These are phyloP conservation scores for Sitobion miscanthi DNA, from an alignment of 1,140 invertebrate genomes.

Conservation along the genomic window DNA sequence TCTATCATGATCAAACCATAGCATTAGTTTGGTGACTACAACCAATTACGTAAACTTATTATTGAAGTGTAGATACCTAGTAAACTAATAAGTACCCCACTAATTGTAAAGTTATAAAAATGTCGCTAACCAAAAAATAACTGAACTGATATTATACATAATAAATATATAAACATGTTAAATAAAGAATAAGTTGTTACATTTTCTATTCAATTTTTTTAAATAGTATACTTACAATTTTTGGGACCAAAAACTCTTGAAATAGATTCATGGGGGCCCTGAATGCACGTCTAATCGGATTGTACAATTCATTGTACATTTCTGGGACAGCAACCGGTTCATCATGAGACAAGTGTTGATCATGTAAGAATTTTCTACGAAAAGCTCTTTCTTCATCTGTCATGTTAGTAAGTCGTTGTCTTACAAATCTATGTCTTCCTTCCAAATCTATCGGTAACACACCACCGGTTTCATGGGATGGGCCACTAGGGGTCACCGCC, in stretches of 20 bases:
- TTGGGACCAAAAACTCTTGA: slow-evolving; percentile 65
- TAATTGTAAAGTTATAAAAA: neutral
- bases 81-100: too few relatives aligned
- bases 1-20: neutral
- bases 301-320: slow-evolving; percentile 72
- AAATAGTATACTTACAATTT: slow-evolving; percentile 66
- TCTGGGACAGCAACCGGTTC: slow-evolving; percentile 75
- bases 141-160: too few relatives aligned
- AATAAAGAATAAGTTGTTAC: too few relatives aligned
- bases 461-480: slow-evolving; percentile 67
- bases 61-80: neutral
- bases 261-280: slow-evolving; percentile 73
- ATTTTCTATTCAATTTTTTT: too few relatives aligned
- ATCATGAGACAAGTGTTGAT: slow-evolving; percentile 75
- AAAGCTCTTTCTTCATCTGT: slow-evolving; percentile 80
- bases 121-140: too few relatives aligned
- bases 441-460: slow-evolving; percentile 75
- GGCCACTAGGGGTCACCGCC: neutral
- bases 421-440: slow-evolving; percentile 74
- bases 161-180: too few relatives aligned
- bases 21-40: too few relatives aligned
- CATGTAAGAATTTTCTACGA: slow-evolving; percentile 82
- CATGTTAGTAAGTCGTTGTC: slow-evolving; percentile 83
- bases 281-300: slow-evolving; percentile 80
- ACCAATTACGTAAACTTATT: neutral